These are phyloP conservation scores for Aleiodes alternator DNA, from an alignment of 2,888 invertebrate species.

Conservation along the genomic window DNA sequence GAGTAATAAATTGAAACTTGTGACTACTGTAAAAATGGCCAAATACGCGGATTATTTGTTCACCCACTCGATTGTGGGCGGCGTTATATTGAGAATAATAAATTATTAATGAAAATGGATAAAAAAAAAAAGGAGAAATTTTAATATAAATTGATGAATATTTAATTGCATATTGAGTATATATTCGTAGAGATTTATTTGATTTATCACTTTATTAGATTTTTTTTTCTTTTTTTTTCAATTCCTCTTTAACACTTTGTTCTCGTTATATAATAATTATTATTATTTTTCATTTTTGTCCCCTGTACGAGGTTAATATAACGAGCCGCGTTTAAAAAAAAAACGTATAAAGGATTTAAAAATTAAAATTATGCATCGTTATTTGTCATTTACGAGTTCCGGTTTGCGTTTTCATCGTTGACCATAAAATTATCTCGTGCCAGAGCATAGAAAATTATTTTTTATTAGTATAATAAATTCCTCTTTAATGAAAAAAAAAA, in stretches of 20 bases:
- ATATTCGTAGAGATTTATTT: slow-evolving; percentile 74
- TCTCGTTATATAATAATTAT: slow-evolving; percentile 54
- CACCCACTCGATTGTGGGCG: slow-evolving; percentile 67
- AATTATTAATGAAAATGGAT: slow-evolving; percentile 72
- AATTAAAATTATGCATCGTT: slow-evolving; percentile 39
- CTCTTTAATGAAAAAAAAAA: neutral
- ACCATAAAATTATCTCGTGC: slow-evolving; percentile 53
- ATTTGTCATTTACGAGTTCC: slow-evolving; percentile 47
- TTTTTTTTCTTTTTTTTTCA: slow-evolving; percentile 45
- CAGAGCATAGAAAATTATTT: slow-evolving; percentile 40
- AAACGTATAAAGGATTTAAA: slow-evolving; percentile 59
- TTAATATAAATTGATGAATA: slow-evolving; percentile 63
- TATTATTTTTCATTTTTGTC: slow-evolving; percentile 51
- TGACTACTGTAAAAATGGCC: slow-evolving; percentile 75
- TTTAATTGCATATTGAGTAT: slow-evolving; percentile 66
- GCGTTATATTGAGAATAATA: slow-evolving; percentile 74
- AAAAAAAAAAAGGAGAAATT: slow-evolving; percentile 26
- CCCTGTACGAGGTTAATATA: slow-evolving; percentile 54
- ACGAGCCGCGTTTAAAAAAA: slow-evolving; percentile 59
- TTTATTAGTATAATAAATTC: slow-evolving; percentile 43
- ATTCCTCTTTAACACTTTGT: slow-evolving; percentile 58
- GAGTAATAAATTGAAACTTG: slow-evolving; percentile 70
- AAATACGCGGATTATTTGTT: slow-evolving; percentile 72
- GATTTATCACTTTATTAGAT: slow-evolving; percentile 62
- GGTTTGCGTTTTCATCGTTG: slow-evolving; percentile 50